A percentile compares a stretch with the other conserved stretches of the same genome.
Evolutionary conservation across 2,797 vertebrate species (phyloP).

Genomic region (Amblyraja radiata): DNA sequence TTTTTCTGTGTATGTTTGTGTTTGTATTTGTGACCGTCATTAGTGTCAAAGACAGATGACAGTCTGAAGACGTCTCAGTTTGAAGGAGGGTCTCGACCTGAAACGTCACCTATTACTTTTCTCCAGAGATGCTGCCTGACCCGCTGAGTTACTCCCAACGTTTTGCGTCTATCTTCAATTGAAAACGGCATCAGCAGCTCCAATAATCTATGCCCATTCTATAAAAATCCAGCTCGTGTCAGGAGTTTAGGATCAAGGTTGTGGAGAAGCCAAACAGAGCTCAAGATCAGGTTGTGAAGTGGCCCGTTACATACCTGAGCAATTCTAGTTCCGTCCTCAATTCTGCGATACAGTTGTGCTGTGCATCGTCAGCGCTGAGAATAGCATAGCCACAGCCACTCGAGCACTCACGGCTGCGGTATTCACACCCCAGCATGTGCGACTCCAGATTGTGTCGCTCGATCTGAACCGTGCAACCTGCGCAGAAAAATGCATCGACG

Average conservation of each 20-base stretch:
- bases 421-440: slow-evolving; percentile 73
- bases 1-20: too few species aligned
- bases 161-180: too few species aligned
- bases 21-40: too few species aligned
- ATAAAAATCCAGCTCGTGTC: not conserved
- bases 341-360: slow-evolving; percentile 78
- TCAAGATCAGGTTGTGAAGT: not conserved
- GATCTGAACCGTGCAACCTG: slow-evolving; percentile 71
- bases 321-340: slow-evolving; percentile 73
- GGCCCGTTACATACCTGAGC: slow-evolving; percentile 61
- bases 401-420: slow-evolving; percentile 68
- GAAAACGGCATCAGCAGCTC: too few species aligned
- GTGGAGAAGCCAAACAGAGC: not conserved
- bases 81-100: too few species aligned
- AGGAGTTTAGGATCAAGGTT: not conserved
- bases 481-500: not conserved
- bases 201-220: not conserved
- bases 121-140: too few species aligned
- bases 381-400: slow-evolving; percentile 72
- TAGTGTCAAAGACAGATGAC: too few species aligned
- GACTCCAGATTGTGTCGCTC: slow-evolving; percentile 67
- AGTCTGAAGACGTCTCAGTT: too few species aligned
- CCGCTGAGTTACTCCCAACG: too few species aligned
- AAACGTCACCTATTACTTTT: too few species aligned
- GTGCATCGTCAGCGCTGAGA: slow-evolving; percentile 61